These are phyloP conservation scores for Pasiphila rectangulata DNA, from an alignment of 2,888 invertebrate genomes.

Conservation along the genomic window DNA sequence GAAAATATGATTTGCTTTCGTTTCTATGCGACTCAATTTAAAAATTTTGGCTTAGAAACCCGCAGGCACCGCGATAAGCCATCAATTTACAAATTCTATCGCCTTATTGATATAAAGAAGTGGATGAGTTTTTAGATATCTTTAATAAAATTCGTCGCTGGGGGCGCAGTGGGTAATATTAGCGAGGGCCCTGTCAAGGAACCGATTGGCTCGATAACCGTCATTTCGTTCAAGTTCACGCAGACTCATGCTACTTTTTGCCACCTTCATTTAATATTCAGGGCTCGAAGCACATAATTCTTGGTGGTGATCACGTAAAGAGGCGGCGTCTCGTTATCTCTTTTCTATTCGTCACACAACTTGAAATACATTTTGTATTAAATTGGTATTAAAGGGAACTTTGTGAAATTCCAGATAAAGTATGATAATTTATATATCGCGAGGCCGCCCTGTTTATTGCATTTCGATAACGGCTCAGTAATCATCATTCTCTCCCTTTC, in stretches of 20 bases:
- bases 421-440: conserved; percentile 40
- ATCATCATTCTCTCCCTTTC: too few species aligned
- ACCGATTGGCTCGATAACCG: conserved; percentile 61
- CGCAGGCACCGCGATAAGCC: conserved; percentile 34
- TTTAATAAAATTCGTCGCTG: conserved; percentile 47
- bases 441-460: conserved; percentile 38
- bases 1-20: conserved; percentile 26
- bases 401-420: conserved; percentile 42
- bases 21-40: conserved; percentile 23
- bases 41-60: conserved; percentile 27
- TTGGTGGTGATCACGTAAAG: conserved; percentile 63
- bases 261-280: conserved; percentile 65
- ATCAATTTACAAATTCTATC: conserved; percentile 41
- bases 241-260: conserved; percentile 51
- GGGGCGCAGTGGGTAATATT: conserved; percentile 40
- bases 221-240: conserved; percentile 63
- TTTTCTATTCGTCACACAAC: conserved; percentile 62
- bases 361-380: conserved; percentile 53
- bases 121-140: conserved; percentile 44
- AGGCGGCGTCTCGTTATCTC: conserved; percentile 61
- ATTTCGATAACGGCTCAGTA: conserved; percentile 35
- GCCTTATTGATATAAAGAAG: conserved; percentile 50
- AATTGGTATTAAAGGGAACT: conserved; percentile 54
- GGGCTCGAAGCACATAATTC: conserved; percentile 66
- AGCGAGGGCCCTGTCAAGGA: conserved; percentile 41